These are phyloP conservation scores for Rutilus rutilus DNA, from an alignment of 2,113 vertebrate species.

Conservation along the genomic window DNA sequence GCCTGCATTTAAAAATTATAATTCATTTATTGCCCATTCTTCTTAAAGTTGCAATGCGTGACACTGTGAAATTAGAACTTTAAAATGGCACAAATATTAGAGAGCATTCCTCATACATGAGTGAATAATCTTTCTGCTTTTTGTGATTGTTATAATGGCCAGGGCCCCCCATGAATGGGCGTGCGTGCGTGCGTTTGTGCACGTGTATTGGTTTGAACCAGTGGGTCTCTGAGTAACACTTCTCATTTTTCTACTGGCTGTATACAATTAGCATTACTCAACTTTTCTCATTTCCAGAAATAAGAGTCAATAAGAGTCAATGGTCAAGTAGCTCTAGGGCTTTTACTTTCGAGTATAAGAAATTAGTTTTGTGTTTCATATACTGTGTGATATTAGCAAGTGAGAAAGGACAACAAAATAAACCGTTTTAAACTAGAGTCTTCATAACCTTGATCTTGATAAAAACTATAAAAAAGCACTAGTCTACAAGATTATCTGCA, in stretches of 20 bases:
- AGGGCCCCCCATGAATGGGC: slow-evolving; percentile 44
- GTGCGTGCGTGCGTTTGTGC: slow-evolving; percentile 16
- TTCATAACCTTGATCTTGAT: neutral
- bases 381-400: neutral
- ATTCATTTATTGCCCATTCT: neutral
- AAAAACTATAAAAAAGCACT: neutral
- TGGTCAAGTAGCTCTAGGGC: neutral
- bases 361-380: neutral
- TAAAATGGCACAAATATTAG: neutral
- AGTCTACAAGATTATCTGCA: neutral
- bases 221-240: neutral
- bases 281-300: neutral
- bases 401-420: neutral
- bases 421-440: neutral
- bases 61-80: no score
- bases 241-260: neutral
- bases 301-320: neutral
- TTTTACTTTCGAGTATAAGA: neutral
- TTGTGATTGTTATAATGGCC: slow-evolving; percentile 44
- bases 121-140: slow-evolving; percentile 6
- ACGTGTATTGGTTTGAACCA: slow-evolving; percentile 7
- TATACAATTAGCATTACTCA: neutral
- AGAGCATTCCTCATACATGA: neutral
- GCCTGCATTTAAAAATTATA: neutral
- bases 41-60: neutral